A percentile compares a stretch with the other conserved stretches of the same genome.
Conservation (phyloP, 2,888 invertebrate species). For the Lithophane leautieri region DNA sequence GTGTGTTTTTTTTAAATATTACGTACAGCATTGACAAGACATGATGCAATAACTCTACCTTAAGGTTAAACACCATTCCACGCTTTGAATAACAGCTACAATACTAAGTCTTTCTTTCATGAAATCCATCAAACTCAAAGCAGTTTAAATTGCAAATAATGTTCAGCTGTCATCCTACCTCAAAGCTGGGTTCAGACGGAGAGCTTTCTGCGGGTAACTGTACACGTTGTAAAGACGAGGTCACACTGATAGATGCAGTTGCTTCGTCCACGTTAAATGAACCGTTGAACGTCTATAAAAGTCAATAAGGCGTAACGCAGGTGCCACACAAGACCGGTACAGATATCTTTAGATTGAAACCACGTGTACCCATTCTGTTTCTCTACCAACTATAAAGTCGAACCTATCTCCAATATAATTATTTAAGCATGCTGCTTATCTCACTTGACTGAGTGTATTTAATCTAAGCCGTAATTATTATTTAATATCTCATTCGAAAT, state of each 20-base stretch:
- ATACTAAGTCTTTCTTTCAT: slow-evolving; percentile 19
- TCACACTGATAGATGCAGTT: slow-evolving; percentile 47
- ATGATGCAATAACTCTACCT: not conserved
- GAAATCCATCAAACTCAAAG: slow-evolving; percentile 33
- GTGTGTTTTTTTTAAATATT: not conserved
- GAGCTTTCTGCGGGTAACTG: slow-evolving; percentile 39
- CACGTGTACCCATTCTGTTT: slow-evolving; percentile 56
- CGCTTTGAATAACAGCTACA: slow-evolving; percentile 1
- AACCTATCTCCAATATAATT: slow-evolving; percentile 39
- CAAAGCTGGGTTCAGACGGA: slow-evolving; percentile 20
- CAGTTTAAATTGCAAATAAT: slow-evolving; percentile 47
- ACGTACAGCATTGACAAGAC: not conserved
- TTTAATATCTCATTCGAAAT: slow-evolving; percentile 51
- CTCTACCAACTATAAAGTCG: slow-evolving; percentile 49
- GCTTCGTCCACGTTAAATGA: slow-evolving; percentile 67
- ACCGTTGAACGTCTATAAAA: slow-evolving; percentile 73
- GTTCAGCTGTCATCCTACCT: slow-evolving; percentile 34
- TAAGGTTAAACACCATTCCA: not conserved
- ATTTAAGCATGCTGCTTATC: slow-evolving; percentile 40
- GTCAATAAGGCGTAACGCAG: slow-evolving; percentile 79
- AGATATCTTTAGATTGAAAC: slow-evolving; percentile 56
- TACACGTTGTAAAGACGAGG: slow-evolving; percentile 42
- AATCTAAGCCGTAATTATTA: slow-evolving; percentile 53
- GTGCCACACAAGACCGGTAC: slow-evolving; percentile 67
- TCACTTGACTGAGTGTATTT: slow-evolving; percentile 27